Conservation (phyloP, 2,113 vertebrate genomes). For the Vidua macroura region DNA sequence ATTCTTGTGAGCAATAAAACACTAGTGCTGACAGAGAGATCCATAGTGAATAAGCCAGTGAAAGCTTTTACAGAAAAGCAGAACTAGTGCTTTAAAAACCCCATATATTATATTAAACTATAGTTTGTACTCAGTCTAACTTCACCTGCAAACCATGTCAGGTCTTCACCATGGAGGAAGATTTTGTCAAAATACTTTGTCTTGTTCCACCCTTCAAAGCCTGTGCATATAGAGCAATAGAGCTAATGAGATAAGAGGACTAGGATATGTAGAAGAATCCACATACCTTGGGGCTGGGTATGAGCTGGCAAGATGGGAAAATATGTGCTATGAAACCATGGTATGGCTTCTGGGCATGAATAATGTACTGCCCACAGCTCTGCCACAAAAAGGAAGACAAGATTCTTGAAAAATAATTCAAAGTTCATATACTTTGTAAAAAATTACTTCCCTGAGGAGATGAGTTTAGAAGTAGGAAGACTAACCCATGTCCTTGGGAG, state of each 20-base stretch:
- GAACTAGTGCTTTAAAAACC: neutral
- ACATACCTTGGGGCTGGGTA: neutral
- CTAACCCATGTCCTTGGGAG: neutral
- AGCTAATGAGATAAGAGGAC: neutral
- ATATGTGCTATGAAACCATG: rapidly evolving
- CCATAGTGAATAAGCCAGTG: neutral
- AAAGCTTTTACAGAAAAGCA: neutral
- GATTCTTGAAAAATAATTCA: neutral
- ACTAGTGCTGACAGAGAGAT: neutral
- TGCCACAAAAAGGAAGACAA: neutral
- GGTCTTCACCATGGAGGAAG: neutral
- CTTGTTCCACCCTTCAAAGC: neutral
- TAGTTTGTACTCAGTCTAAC: neutral
- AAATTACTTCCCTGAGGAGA: neutral
- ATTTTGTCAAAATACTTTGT: neutral
- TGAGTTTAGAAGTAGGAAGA: neutral
- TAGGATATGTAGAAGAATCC: neutral
- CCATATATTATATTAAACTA: neutral
- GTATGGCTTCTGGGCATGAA: neutral
- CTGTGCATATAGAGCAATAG: neutral
- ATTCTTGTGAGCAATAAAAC: neutral
- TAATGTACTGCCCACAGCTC: neutral
- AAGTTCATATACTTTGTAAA: neutral
- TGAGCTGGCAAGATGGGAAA: neutral
- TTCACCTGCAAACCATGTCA: neutral